Conservation (phyloP, 2,888 invertebrate species). For the Dasysyrphus tricinctus region DNA sequence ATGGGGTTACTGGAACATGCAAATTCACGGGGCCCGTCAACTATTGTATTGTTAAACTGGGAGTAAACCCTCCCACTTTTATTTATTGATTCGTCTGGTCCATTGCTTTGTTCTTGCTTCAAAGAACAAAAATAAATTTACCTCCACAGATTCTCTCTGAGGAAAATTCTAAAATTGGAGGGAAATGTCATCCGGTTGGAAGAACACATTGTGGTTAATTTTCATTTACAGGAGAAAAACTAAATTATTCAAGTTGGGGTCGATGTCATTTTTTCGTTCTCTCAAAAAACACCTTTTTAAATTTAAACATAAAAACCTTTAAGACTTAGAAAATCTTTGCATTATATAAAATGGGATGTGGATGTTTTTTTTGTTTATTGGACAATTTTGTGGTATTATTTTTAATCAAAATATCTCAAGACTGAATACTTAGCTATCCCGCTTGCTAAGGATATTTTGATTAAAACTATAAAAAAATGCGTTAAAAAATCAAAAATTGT, state of each 20-base stretch:
- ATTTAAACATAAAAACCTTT: background rate
- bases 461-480: background rate
- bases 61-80: background rate
- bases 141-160: background rate
- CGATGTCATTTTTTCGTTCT: background rate
- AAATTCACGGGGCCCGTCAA: slow-evolving; percentile 39
- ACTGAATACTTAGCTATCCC: background rate
- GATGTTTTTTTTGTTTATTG: too few relatives aligned
- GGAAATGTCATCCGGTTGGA: slow-evolving; percentile 4
- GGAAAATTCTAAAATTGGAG: background rate
- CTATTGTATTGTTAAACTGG: slow-evolving; percentile 19
- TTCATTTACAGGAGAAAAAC: background rate
- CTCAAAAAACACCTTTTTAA: background rate
- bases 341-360: too few relatives aligned
- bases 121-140: background rate
- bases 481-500: too few relatives aligned
- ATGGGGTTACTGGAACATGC: slow-evolving; percentile 35
- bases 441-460: background rate
- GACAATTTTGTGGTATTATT: background rate
- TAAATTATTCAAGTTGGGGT: background rate
- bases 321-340: background rate
- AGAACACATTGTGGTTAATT: slow-evolving; percentile 1
- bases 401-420: background rate
- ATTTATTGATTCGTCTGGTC: slow-evolving; percentile 24
- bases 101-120: slow-evolving; percentile 2